phyloP scores from a whole-genome alignment of 2,797 vertebrate species.

The Mormyrus proboscirostris region DNA sequence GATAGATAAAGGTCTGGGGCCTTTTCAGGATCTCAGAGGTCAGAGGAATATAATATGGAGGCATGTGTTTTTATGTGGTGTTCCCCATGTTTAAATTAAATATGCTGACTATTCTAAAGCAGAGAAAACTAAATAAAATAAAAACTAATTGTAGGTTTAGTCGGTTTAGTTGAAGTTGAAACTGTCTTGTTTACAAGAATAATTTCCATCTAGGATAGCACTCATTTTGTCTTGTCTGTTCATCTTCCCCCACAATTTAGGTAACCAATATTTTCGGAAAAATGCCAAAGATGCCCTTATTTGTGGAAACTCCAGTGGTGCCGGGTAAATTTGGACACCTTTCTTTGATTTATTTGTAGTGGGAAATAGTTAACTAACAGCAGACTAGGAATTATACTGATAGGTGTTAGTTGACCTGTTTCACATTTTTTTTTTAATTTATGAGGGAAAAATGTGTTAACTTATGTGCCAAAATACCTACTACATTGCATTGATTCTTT shows the following conservation, averaged over 20 bases:
- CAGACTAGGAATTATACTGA: not conserved
- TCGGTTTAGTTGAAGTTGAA: not conserved
- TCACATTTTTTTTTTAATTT: not conserved
- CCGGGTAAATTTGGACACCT: constrained; percentile 69
- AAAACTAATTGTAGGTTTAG: not conserved
- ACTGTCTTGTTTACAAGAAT: not conserved
- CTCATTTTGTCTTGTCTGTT: not conserved
- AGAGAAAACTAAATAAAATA: not conserved
- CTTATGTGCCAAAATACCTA: not conserved
- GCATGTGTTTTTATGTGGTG: not conserved
- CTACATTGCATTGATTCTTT: not conserved
- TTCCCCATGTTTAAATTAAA: not conserved
- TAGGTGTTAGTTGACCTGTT: not conserved
- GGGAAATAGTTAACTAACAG: not conserved
- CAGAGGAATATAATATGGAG: not conserved
- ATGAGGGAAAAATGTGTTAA: not conserved
- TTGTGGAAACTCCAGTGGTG: constrained; percentile 88
- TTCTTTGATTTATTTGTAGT: not conserved
- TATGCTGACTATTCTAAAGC: not conserved
- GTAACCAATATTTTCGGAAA: constrained; percentile 82
- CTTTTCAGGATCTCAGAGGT: not conserved
- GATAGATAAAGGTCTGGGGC: not conserved
- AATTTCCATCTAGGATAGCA: not conserved
- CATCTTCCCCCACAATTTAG: constrained; percentile 55
- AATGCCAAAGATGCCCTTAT: constrained; percentile 84